Conservation (phyloP, 1,140 invertebrate genomes). For the Catajapyx aquilonaris region DNA sequence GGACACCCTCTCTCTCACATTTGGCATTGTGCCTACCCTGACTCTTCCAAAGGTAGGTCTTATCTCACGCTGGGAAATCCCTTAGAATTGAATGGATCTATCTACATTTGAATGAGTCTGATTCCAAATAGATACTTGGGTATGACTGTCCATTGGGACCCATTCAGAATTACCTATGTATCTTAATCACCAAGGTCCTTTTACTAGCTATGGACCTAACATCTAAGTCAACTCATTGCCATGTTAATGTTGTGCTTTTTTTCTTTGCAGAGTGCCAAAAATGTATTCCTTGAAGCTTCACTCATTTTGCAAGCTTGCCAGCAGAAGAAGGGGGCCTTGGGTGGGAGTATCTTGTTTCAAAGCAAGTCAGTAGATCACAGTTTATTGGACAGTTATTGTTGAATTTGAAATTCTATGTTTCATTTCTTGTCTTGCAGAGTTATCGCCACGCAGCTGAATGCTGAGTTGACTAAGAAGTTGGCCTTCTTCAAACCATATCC, state of each 20-base stretch:
- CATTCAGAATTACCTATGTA: no score
- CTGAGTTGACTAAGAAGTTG: conserved; percentile 48
- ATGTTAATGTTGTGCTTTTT: conserved; percentile 2
- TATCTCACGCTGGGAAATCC: no score
- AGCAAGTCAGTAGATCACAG: conserved; percentile 55
- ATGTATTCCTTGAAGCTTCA: conserved; percentile 57
- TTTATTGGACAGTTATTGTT: no score
- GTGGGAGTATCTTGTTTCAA: conserved; percentile 55
- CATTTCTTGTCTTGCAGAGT: conserved; percentile 33
- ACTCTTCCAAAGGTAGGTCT: conserved; percentile 59
- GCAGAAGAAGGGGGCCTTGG: conserved; percentile 43
- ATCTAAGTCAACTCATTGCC: neutral
- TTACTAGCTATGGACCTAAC: no score
- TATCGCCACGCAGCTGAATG: conserved; percentile 49
- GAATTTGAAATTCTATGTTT: conserved; percentile 8
- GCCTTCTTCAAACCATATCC: conserved; percentile 57
- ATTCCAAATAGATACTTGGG: no score
- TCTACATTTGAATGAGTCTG: no score
- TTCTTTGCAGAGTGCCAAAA: conserved; percentile 44
- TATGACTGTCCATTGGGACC: no score
- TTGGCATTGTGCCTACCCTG: conserved; percentile 50
- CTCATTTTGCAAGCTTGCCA: conserved; percentile 56
- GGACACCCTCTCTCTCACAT: conserved; percentile 35
- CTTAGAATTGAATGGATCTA: no score
- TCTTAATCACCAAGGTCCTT: no score